Conservation (phyloP, 2,113 vertebrate species). For the Octodon degus region DNA sequence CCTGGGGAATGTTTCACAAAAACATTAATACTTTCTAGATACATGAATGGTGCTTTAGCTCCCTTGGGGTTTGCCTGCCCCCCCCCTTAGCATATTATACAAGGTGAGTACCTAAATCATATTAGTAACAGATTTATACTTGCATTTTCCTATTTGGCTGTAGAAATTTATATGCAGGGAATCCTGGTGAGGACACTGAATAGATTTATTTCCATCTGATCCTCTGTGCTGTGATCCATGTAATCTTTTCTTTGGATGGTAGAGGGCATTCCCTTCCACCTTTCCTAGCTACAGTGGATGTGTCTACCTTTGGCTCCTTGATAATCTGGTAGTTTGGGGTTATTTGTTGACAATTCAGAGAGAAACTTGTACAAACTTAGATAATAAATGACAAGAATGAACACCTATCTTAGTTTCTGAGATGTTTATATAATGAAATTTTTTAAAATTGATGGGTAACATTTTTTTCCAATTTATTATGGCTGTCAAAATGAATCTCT, state of each 20-base stretch:
- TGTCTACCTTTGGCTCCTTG: neutral
- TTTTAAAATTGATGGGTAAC: neutral
- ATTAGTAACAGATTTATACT: neutral
- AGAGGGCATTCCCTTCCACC: neutral
- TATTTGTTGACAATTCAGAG: neutral
- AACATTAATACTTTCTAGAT: neutral
- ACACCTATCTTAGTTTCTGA: neutral
- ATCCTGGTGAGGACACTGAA: neutral
- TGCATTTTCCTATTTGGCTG: neutral
- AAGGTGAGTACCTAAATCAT: neutral
- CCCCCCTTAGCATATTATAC: neutral
- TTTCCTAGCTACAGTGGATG: neutral
- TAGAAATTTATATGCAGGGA: neutral
- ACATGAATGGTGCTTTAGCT: neutral
- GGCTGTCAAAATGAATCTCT: neutral
- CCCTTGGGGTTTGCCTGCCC: neutral
- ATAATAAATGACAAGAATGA: neutral
- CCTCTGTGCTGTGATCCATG: fast-evolving
- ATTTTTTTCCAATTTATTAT: conserved; percentile 10
- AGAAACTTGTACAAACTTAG: neutral
- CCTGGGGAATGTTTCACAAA: neutral
- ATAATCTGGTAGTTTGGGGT: neutral
- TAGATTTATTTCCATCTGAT: neutral
- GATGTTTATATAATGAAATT: neutral
- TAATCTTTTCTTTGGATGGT: neutral